A percentile compares a stretch with the other conserved stretches of the same genome.
These are phyloP conservation scores for Remorina albescens DNA, from an alignment of 2,797 vertebrate genomes.

Conservation along the genomic window DNA sequence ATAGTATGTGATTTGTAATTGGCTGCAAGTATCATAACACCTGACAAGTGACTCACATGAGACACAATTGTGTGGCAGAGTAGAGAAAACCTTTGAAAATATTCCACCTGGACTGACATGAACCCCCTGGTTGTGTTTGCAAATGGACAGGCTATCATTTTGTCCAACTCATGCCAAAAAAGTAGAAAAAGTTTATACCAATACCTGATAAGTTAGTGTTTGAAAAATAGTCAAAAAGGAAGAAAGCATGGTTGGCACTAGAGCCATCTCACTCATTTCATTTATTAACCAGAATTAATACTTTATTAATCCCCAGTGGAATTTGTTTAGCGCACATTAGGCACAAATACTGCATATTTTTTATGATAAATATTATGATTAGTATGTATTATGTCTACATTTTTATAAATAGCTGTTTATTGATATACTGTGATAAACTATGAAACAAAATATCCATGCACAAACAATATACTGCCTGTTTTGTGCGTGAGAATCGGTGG, in stretches of 20 bases:
- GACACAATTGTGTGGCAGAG: not conserved
- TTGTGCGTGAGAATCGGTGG: slow-evolving; percentile 6
- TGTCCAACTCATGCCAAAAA: too few species aligned
- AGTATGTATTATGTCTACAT: not conserved
- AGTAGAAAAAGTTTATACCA: not conserved
- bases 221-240: not conserved
- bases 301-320: too few species aligned
- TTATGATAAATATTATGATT: not conserved
- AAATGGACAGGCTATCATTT: too few species aligned
- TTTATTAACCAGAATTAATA: too few species aligned
- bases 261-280: not conserved
- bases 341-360: not conserved
- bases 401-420: not conserved
- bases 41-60: not conserved
- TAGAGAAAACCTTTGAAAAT: not conserved
- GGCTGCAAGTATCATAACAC: slow-evolving; percentile 2
- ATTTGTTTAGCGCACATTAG: too few species aligned
- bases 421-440: not conserved
- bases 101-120: not conserved
- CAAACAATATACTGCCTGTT: too few species aligned
- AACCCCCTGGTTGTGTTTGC: not conserved
- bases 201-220: not conserved
- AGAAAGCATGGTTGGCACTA: not conserved
- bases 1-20: not conserved
- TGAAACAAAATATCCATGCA: not conserved